Conservation (phyloP, 2,888 invertebrate species). For the Synergus gifuensis region DNA sequence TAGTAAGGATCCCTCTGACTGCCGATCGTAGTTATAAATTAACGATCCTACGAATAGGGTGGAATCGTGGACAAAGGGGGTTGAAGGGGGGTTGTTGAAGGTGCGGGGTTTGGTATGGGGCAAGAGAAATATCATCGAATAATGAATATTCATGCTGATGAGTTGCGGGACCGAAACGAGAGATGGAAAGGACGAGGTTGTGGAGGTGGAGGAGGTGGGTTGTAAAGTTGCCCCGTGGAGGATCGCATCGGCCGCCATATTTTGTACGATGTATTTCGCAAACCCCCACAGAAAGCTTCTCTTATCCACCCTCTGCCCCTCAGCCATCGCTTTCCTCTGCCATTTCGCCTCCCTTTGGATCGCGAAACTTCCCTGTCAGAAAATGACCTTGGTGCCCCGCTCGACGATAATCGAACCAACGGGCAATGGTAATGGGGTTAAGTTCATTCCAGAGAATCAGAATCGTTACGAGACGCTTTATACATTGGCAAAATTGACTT, state of each 20-base stretch:
- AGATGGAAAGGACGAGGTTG: constrained; percentile 69
- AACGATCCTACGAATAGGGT: constrained; percentile 69
- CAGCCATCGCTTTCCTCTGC: constrained; percentile 55
- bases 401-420: constrained; percentile 45
- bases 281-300: constrained; percentile 53
- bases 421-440: constrained; percentile 38
- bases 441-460: constrained; percentile 27
- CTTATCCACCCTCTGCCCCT: constrained; percentile 50
- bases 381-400: constrained; percentile 52
- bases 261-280: constrained; percentile 72
- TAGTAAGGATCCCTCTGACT: constrained; percentile 64
- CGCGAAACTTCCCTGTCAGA: constrained; percentile 50
- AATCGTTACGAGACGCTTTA: constrained; percentile 9
- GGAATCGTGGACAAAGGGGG: constrained; percentile 53
- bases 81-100: constrained; percentile 57
- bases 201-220: constrained; percentile 59
- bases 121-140: constrained; percentile 77
- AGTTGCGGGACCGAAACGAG: constrained; percentile 73
- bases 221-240: constrained; percentile 76
- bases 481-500: constrained; percentile 4
- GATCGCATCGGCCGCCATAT: constrained; percentile 75
- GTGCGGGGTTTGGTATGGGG: constrained; percentile 47
- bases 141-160: constrained; percentile 77
- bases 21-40: constrained; percentile 75
- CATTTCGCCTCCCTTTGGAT: constrained; percentile 59